phyloP scores from a whole-genome alignment of 1,140 invertebrate species.

The Leptinotarsa defecta region DNA sequence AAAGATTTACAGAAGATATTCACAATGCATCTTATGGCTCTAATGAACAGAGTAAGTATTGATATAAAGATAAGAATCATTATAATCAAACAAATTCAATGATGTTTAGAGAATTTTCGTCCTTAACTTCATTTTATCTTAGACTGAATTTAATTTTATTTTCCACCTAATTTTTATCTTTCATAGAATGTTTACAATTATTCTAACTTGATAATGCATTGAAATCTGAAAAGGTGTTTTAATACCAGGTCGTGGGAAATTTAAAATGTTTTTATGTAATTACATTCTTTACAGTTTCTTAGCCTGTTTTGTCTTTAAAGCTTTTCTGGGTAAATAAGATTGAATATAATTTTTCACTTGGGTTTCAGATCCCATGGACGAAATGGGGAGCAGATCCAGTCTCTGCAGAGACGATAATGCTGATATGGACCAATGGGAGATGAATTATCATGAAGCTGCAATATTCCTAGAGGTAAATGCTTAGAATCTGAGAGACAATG shows the following conservation, averaged over 20 bases:
- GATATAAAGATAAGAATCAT: background rate
- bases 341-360: background rate
- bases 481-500: background rate
- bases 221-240: background rate
- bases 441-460: constrained; percentile 89
- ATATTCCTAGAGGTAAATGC: constrained; percentile 75
- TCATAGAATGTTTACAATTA: too few species aligned
- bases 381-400: constrained; percentile 56
- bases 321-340: background rate
- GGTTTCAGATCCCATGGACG: constrained; percentile 47
- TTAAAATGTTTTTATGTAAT: constrained; percentile 31
- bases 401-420: constrained; percentile 49
- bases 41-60: constrained; percentile 57
- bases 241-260: constrained; percentile 15
- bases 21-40: constrained; percentile 64
- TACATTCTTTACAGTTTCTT: constrained; percentile 5
- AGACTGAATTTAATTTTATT: too few species aligned
- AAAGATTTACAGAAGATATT: constrained; percentile 63
- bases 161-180: too few species aligned
- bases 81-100: too few species aligned
- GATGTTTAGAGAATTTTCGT: too few species aligned
- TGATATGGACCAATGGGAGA: constrained; percentile 71
- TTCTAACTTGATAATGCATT: too few species aligned
- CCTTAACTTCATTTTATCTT: too few species aligned
- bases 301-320: background rate